Base-by-base conservation (phyloP, 2,113 vertebrate species). In the Apteryx mantelli region DNA sequence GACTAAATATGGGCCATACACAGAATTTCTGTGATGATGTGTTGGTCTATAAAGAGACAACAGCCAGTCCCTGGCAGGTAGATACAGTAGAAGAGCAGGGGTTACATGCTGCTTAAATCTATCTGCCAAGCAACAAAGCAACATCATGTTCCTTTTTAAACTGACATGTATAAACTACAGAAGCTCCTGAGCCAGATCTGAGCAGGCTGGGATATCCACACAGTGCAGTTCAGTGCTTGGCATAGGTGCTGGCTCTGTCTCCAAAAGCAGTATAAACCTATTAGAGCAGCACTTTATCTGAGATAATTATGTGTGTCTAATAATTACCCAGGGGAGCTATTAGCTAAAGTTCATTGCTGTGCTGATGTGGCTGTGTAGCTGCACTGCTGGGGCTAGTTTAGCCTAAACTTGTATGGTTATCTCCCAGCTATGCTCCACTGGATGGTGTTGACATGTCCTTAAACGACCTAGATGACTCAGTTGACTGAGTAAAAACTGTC, bases 301-400 rank as follows among this genome's bases (percentile, higher is more conserved):
- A 93, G 79, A 91, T 90, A 90, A 93, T 91, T 5, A 13, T 80
- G 48, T 93, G 94, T 97, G 85, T 80, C 88, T 77, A 88, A 40
- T 79, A 86, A 77, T 95, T 82, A 0, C 0, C 70, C 85, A 69
- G 53, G 74, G 79, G 71, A 96, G 56, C 58, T 85, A 80, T 95
- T 94, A 89, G 63, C 58, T 88, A 36, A 91, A 82, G 46, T 66
- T 86, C 77, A n/a, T 52, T 85, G 74, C 0, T 1, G 82, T 3
- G n/a, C 84, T 95, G 74, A 40, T 79, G 91, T 76, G 93, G 63
- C 50, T 90, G 82, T 63, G 44, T 9, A 69, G 91, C 58, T 90
- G 79, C 63, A 69, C 60, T 63, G 34, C 85, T 91, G 55, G 68
- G 76, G 7, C 55, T 86, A 63, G 75, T 13, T 88, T 88, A 91